Percentiles rank a stretch among this genome's conserved stretches.
Conservation (phyloP, 1,140 invertebrate species). For the Drosophila takahashii region DNA sequence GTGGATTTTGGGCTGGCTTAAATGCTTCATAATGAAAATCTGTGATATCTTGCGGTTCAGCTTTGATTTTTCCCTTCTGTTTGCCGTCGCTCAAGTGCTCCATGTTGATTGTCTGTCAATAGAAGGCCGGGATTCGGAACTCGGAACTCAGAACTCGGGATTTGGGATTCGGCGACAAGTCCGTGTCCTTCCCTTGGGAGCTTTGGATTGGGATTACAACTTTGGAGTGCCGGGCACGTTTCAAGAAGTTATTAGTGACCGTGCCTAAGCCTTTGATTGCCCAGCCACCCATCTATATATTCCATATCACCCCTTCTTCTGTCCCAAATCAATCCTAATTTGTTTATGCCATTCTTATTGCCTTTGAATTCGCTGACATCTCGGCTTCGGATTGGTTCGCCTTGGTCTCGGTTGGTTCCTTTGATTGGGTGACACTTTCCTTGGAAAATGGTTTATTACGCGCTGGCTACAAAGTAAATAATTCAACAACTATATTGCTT, state of each 20-base stretch:
- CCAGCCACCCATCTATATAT: constrained; percentile 5
- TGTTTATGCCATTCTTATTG: constrained; percentile 65
- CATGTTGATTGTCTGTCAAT: constrained; percentile 82
- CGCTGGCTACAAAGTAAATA: no score
- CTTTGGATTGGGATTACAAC: constrained; percentile 44
- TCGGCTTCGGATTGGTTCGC: constrained; percentile 13
- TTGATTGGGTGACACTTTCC: constrained; percentile 8
- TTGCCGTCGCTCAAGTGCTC: constrained; percentile 60
- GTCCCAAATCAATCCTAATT: constrained; percentile 30
- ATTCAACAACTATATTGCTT: no score
- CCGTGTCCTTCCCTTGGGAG: background rate
- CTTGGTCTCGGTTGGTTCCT: background rate
- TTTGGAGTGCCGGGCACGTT: constrained; percentile 69
- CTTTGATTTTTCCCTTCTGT: constrained; percentile 66
- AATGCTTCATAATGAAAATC: constrained; percentile 83
- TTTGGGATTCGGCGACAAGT: constrained; percentile 13
- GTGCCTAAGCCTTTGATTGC: constrained; percentile 77
- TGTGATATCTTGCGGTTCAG: constrained; percentile 72
- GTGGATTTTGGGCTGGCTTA: constrained; percentile 36
- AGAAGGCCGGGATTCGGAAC: constrained; percentile 32
- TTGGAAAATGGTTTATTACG: constrained; percentile 11
- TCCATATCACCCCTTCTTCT: background rate
- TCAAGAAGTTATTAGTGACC: constrained; percentile 61
- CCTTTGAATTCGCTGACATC: constrained; percentile 55
- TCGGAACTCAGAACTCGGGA: background rate